These are phyloP conservation scores for Morbakka virulenta DNA, from an alignment of 30 jellyfish, hydroid and myxozoan species.

Conservation along the genomic window DNA sequence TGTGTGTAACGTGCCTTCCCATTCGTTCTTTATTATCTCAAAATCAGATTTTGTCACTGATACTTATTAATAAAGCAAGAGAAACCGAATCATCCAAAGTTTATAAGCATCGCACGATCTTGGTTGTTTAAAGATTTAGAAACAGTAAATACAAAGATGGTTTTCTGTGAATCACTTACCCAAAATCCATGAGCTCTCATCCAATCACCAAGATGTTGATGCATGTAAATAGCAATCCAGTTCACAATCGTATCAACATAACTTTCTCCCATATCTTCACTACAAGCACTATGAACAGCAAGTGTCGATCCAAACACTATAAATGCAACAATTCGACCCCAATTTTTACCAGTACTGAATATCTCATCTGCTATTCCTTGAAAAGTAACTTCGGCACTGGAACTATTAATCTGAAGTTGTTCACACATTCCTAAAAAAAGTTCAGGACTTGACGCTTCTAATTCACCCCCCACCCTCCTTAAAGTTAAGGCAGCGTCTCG, in stretches of 20 bases:
- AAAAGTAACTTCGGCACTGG: conserved; percentile 86
- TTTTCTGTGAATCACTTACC: conserved; percentile 88
- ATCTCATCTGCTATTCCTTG: conserved; percentile 89
- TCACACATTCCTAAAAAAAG: conserved; percentile 77
- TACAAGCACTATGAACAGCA: conserved; percentile 82
- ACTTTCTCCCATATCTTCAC: conserved; percentile 62
- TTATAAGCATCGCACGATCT: too few species aligned
- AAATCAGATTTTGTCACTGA: too few species aligned
- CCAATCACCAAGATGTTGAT: conserved; percentile 64
- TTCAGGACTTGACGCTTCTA: conserved; percentile 60
- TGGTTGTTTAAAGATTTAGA: too few species aligned
- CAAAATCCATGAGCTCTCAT: conserved; percentile 62
- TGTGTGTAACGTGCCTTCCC: too few species aligned
- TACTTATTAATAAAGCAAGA: too few species aligned
- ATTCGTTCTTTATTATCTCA: too few species aligned
- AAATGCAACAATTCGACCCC: conserved; percentile 96
- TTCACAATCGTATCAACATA: conserved; percentile 73
- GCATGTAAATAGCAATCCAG: conserved; percentile 86
- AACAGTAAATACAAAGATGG: too few species aligned
- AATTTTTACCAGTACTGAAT: conserved; percentile 69
- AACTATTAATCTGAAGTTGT: conserved; percentile 66
- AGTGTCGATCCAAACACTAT: conserved; percentile 75
- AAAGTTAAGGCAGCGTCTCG: conserved; percentile 64
- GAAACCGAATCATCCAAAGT: too few species aligned
- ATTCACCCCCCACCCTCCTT: conserved; percentile 87